A percentile compares a stretch with the other conserved stretches of the same genome.
These are phyloP conservation scores for Tetranychus cinnabarinus DNA, from an alignment of 1,140 invertebrate genomes.

Conservation along the genomic window DNA sequence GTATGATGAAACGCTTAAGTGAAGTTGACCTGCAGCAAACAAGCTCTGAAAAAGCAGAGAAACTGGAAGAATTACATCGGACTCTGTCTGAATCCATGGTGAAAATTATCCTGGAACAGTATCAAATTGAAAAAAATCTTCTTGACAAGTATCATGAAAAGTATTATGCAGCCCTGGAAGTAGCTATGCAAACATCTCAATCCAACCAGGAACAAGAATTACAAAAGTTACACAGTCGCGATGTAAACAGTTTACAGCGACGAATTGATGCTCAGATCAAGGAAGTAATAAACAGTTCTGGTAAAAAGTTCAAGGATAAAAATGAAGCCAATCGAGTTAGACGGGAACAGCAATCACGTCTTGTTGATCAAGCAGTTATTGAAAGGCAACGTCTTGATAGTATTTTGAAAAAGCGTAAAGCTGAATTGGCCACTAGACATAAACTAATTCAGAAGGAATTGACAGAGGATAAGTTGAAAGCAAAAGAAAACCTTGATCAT, in stretches of 20 bases:
- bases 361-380: conserved; percentile 21
- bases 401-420: conserved; percentile 11
- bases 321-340: conserved; percentile 49
- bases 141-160: conserved; percentile 59
- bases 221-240: conserved; percentile 21
- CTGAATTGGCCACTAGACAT: conserved; percentile 10
- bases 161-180: conserved; percentile 36
- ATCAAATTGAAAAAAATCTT: conserved; percentile 46
- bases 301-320: conserved; percentile 57
- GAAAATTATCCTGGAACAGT: conserved; percentile 39
- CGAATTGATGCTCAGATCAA: conserved; percentile 50
- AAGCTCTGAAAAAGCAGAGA: conserved; percentile 7
- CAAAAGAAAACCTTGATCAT: not conserved
- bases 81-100: conserved; percentile 41
- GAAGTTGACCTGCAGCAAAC: conserved; percentile 8
- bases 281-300: conserved; percentile 57
- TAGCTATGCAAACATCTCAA: conserved; percentile 50
- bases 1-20: conserved; percentile 10
- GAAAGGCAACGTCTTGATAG: conserved; percentile 18
- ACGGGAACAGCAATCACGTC: conserved; percentile 22
- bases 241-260: conserved; percentile 48
- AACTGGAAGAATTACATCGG: conserved; percentile 22
- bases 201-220: conserved; percentile 43
- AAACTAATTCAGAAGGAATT: conserved; percentile 9
- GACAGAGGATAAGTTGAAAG: not conserved